A percentile compares a stretch with the other conserved stretches of the same genome.
Evolutionary conservation across 2,797 vertebrate species (phyloP).

Genomic region (Sparidentex hasta): DNA sequence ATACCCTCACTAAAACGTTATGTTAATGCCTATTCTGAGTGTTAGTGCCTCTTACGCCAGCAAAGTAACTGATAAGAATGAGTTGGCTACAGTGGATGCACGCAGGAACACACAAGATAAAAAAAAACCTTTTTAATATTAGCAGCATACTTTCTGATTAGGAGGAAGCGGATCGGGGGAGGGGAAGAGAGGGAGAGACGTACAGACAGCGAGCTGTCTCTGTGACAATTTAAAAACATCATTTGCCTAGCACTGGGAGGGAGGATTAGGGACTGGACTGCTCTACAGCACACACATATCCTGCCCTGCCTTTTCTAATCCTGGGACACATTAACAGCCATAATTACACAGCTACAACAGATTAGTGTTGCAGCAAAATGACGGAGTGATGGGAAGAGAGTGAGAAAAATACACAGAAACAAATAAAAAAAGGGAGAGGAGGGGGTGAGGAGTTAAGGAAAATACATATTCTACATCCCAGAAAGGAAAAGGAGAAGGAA

Average conservation of each 20-base stretch:
- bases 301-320: conserved; percentile 72
- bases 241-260: conserved; percentile 61
- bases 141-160: conserved; percentile 49
- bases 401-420: conserved; percentile 46
- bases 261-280: conserved; percentile 69
- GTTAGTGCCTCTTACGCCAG: conserved; percentile 50
- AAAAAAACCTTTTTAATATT: conserved; percentile 59
- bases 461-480: conserved; percentile 5
- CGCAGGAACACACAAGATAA: conserved; percentile 42
- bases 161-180: conserved; percentile 45
- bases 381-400: conserved; percentile 55
- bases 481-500: conserved; percentile 16
- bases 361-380: conserved; percentile 77
- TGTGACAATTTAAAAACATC: conserved; percentile 63
- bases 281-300: conserved; percentile 50
- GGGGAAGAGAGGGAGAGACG: not conserved
- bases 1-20: conserved; percentile 11
- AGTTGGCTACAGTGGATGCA: conserved; percentile 41
- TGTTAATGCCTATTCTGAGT: conserved; percentile 31
- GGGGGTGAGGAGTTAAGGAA: conserved; percentile 27
- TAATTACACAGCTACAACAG: conserved; percentile 78
- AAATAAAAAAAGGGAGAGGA: conserved; percentile 25
- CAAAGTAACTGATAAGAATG: conserved; percentile 61
- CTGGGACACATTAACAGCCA: conserved; percentile 77
- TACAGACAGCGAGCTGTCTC: conserved; percentile 56